Conservation (phyloP, 1,140 invertebrate species). For the Pogonomyrmex barbatus region DNA sequence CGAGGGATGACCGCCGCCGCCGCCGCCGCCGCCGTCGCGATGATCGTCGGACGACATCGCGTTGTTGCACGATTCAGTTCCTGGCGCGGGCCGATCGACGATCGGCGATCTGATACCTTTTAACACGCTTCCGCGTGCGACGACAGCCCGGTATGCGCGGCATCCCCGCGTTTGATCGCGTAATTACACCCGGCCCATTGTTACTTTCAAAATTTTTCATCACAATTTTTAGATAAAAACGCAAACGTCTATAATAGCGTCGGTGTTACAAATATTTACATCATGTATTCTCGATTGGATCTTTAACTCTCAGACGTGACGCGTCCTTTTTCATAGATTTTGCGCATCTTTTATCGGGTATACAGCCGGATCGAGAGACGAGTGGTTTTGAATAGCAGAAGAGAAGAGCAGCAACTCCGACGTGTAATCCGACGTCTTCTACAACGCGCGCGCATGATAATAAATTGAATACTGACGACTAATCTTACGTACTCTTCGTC, state of each 20-base stretch:
- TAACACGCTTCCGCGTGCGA: constrained; percentile 28
- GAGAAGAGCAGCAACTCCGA: constrained; percentile 18
- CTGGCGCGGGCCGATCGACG: not conserved
- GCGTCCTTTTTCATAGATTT: not conserved
- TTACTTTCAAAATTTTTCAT: constrained; percentile 16
- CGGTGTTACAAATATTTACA: not conserved
- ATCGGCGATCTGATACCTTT: constrained; percentile 4
- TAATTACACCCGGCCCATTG: not conserved
- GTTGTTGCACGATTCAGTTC: constrained; percentile 12
- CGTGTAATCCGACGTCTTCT: not conserved
- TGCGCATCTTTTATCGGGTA: not conserved
- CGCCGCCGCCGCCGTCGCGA: not conserved
- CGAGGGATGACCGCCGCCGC: not conserved
- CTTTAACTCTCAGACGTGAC: not conserved
- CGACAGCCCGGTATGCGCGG: constrained; percentile 34
- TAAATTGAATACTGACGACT: constrained; percentile 73
- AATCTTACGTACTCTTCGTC: constrained; percentile 59
- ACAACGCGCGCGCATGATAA: constrained; percentile 46
- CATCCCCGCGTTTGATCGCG: constrained; percentile 25
- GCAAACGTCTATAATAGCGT: not conserved
- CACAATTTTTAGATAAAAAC: not conserved
- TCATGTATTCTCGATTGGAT: too few species aligned
- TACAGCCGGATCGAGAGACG: not conserved
- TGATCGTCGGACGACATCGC: constrained; percentile 46
- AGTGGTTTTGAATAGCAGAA: not conserved